Base-by-base conservation (phyloP, 2,888 invertebrate genomes). In the Heliconius hortense region DNA sequence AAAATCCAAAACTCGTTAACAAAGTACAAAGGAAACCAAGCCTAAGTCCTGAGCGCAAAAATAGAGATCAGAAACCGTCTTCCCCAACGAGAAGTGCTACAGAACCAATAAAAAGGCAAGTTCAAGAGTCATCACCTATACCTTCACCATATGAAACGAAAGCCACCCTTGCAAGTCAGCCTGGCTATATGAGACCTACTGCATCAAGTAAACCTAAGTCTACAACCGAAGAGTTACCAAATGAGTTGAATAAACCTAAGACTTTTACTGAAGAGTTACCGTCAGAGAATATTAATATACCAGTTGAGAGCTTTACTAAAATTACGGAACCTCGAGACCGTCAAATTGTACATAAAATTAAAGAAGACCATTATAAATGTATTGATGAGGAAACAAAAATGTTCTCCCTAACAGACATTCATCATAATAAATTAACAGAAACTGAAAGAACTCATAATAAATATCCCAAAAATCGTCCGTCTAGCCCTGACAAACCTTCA, bases 351-450 rank as follows among this genome's bases (percentile, higher is more conserved):
- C 83, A 79, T 24, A 85, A 84, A 78, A 69, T 85, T 7, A 86
- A 85, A 76, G 84, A 90, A 81, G 89, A 92, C 73, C 88, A 91
- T 77, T 90, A 90, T 73, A 90, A 85, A 79, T 91, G 91, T 77
- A 86, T 92, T 69, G 91, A 91, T 62, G 92, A 91, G 82, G 92
- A 93, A 87, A 91, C 90, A 59, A 92, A 92, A 85, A 86, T 87
- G 84, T 89, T 89, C 72, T 85, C 87, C 39, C 85, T 82, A 15
- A 82, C 73, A 68, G 83, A 87, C 69, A 84, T 82, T 77, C 81
- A 81, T 75, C 79, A 84, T 10, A 24, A 39, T 15, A 43, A 66
- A 28, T 76, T 73, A 39, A 76, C 77, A 62, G 79, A 76, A 53
- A 76, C 59, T 39, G 56, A 59, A 26, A 39, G 28, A 64, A 13